phyloP scores from a whole-genome alignment of 92 coral and sea anemone genomes.

The Chrysogorgia sp. region DNA sequence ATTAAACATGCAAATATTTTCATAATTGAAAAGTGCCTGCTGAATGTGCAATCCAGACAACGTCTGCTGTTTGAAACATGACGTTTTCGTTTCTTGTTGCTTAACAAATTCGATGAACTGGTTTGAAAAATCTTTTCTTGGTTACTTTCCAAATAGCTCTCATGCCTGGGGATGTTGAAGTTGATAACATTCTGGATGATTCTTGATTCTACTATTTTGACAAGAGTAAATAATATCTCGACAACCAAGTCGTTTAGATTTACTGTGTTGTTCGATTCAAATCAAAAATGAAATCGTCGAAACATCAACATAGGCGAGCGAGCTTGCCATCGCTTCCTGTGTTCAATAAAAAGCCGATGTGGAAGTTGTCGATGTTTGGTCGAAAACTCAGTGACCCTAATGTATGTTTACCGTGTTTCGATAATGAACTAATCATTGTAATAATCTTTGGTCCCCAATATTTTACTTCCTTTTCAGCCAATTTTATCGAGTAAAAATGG shows the following conservation, averaged over 20 bases:
- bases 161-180: conserved; percentile 1
- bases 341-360: conserved; percentile 27
- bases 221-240: background rate
- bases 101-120: background rate
- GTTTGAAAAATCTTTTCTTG: background rate
- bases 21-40: conserved; percentile 13
- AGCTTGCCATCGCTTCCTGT: conserved; percentile 34
- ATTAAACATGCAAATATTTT: conserved; percentile 43
- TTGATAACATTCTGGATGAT: conserved; percentile 6
- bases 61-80: conserved; percentile 3
- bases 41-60: conserved; percentile 4
- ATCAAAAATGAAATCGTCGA: conserved; percentile 15
- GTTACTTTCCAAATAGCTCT: background rate
- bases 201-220: background rate
- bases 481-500: background rate
- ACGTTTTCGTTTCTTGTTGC: background rate
- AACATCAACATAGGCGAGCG: conserved; percentile 24
- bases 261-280: background rate
- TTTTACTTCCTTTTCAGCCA: background rate
- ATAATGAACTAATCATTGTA: background rate
- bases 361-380: background rate
- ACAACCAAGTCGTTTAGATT: background rate
- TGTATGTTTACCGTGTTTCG: conserved; percentile 9
- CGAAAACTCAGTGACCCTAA: conserved; percentile 35
- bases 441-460: background rate